phyloP scores from a whole-genome alignment of 2,888 invertebrate species.

The Tachina grossa region DNA sequence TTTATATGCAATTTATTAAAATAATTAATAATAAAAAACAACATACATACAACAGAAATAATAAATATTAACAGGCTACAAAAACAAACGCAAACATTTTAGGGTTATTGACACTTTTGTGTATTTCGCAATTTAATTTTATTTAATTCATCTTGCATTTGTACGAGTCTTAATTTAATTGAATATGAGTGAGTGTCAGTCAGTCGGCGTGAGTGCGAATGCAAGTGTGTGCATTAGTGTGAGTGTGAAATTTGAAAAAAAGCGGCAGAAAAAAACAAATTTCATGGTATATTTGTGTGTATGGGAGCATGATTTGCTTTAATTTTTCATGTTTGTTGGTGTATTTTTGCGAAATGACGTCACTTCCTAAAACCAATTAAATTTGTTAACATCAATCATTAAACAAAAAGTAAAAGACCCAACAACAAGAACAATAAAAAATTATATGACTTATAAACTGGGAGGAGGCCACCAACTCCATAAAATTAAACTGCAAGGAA shows the following conservation, averaged over 20 bases:
- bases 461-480: slow-evolving; percentile 57
- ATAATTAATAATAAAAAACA: slow-evolving; percentile 38
- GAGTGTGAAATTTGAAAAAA: neutral
- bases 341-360: slow-evolving; percentile 55
- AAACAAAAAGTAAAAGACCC: neutral
- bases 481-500: slow-evolving; percentile 46
- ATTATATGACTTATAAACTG: slow-evolving; percentile 38
- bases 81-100: slow-evolving; percentile 57
- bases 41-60: neutral
- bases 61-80: slow-evolving; percentile 34
- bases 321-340: neutral
- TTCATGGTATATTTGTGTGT: neutral
- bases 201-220: slow-evolving; percentile 1
- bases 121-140: slow-evolving; percentile 69
- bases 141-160: slow-evolving; percentile 67
- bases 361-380: slow-evolving; percentile 70
- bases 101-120: slow-evolving; percentile 70
- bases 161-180: slow-evolving; percentile 41
- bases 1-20: slow-evolving; percentile 14
- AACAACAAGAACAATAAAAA: slow-evolving; percentile 8
- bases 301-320: slow-evolving; percentile 20
- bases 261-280: neutral
- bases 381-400: slow-evolving; percentile 68
- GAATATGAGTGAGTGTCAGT: slow-evolving; percentile 5
- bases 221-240: neutral